Conservation (phyloP, 1,140 invertebrate species). For the Drosophila equinoxialis region DNA sequence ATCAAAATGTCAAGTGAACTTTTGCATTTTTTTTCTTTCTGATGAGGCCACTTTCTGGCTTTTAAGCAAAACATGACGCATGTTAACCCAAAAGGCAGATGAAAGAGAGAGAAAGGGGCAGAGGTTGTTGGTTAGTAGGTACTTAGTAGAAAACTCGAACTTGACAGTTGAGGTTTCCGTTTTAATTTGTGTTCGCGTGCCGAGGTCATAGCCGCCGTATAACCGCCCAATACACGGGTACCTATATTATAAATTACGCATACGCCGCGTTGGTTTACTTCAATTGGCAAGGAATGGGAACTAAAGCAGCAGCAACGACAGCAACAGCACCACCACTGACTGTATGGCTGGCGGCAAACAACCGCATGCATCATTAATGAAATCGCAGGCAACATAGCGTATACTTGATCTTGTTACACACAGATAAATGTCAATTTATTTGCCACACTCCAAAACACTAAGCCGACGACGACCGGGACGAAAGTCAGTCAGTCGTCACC, state of each 20-base stretch:
- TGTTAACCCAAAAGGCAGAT: slow-evolving; percentile 28
- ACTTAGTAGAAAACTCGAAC: slow-evolving; percentile 3
- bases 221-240: slow-evolving; percentile 9
- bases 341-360: neutral
- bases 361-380: slow-evolving; percentile 58
- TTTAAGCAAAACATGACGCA: slow-evolving; percentile 62
- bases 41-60: slow-evolving; percentile 43
- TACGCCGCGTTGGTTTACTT: slow-evolving; percentile 31
- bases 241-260: slow-evolving; percentile 47
- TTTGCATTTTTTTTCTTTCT: slow-evolving; percentile 12
- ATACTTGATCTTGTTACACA: slow-evolving; percentile 78
- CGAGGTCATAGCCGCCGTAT: slow-evolving; percentile 36
- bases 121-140: neutral
- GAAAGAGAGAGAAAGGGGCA: neutral
- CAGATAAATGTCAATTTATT: slow-evolving; percentile 81
- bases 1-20: slow-evolving; percentile 69
- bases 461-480: slow-evolving; percentile 52
- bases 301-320: too few species aligned
- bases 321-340: too few species aligned
- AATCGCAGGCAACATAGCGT: slow-evolving; percentile 66
- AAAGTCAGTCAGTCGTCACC: slow-evolving; percentile 22
- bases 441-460: slow-evolving; percentile 77
- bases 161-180: slow-evolving; percentile 48
- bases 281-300: slow-evolving; percentile 9
- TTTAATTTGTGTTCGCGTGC: slow-evolving; percentile 47